These are phyloP conservation scores for Aphidius ervi DNA, from an alignment of 1,140 invertebrate genomes.

Conservation along the genomic window DNA sequence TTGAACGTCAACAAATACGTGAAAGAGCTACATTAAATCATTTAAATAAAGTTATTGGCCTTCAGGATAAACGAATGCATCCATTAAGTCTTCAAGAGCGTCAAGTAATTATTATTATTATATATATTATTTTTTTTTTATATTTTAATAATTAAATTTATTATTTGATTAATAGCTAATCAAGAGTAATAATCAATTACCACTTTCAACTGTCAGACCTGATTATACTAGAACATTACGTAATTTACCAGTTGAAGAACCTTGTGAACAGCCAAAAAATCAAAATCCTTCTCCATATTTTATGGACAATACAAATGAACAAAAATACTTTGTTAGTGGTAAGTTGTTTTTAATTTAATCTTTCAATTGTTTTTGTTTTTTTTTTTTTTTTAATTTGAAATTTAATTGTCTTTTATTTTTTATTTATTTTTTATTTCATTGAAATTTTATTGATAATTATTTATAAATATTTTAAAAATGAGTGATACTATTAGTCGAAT, in stretches of 20 bases:
- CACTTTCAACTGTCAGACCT: conserved; percentile 60
- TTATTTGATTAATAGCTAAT: conserved; percentile 51
- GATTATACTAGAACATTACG: conserved; percentile 60
- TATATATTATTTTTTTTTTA: not conserved
- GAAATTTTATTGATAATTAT: not conserved
- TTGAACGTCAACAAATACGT: conserved; percentile 59
- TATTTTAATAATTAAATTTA: conserved; percentile 5
- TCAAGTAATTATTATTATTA: conserved; percentile 48
- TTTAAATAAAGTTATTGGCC: conserved; percentile 53
- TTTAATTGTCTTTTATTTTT: not conserved
- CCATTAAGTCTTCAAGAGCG: conserved; percentile 60
- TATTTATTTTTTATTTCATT: not conserved
- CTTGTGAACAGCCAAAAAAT: conserved; percentile 53
- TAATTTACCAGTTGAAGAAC: conserved; percentile 57
- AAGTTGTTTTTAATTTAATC: conserved; percentile 6
- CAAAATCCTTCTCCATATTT: conserved; percentile 65
- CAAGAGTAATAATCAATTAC: conserved; percentile 61
- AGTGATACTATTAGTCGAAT: conserved; percentile 29
- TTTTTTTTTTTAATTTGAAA: not conserved
- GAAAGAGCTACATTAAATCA: conserved; percentile 54
- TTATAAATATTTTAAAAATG: not conserved
- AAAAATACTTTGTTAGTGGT: conserved; percentile 58
- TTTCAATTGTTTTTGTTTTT: conserved; percentile 19
- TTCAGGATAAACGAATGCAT: conserved; percentile 56
- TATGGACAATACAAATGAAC: conserved; percentile 60